phyloP scores from a whole-genome alignment of 2,888 invertebrate species.

The Rhopalosiphum nymphaeae region DNA sequence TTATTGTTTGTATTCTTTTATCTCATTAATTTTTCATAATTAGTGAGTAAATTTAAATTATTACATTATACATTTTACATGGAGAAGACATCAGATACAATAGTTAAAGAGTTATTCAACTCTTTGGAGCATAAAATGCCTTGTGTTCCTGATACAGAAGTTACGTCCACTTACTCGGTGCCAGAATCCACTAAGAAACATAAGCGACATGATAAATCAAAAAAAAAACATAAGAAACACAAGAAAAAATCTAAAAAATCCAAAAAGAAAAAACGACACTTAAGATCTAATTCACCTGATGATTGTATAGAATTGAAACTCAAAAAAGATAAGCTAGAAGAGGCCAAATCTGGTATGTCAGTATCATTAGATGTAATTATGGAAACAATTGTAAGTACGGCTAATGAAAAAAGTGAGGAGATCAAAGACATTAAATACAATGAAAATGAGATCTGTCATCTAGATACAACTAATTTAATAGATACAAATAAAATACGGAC shows the following conservation, averaged over 20 bases:
- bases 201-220: slow-evolving; percentile 68
- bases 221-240: slow-evolving; percentile 72
- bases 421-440: background rate
- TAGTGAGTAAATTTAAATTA: background rate
- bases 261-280: slow-evolving; percentile 76
- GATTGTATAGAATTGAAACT: slow-evolving; percentile 54
- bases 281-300: slow-evolving; percentile 67
- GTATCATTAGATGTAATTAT: slow-evolving; percentile 49
- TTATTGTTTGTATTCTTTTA: background rate
- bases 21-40: background rate
- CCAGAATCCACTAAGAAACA: slow-evolving; percentile 39
- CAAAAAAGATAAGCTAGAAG: slow-evolving; percentile 49
- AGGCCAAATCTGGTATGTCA: slow-evolving; percentile 53
- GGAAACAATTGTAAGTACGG: slow-evolving; percentile 51
- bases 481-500: background rate
- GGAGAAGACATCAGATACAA: slow-evolving; percentile 52
- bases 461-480: background rate
- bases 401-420: slow-evolving; percentile 48
- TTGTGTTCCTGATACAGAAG: slow-evolving; percentile 26
- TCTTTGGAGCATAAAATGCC: slow-evolving; percentile 19
- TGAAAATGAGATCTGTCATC: background rate
- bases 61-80: slow-evolving; percentile 1
- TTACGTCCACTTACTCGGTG: slow-evolving; percentile 11
- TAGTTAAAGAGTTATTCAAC: slow-evolving; percentile 39
- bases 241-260: slow-evolving; percentile 70